These are phyloP conservation scores for Nemurella pictetii DNA, from an alignment of 2,888 invertebrate species.

Conservation along the genomic window DNA sequence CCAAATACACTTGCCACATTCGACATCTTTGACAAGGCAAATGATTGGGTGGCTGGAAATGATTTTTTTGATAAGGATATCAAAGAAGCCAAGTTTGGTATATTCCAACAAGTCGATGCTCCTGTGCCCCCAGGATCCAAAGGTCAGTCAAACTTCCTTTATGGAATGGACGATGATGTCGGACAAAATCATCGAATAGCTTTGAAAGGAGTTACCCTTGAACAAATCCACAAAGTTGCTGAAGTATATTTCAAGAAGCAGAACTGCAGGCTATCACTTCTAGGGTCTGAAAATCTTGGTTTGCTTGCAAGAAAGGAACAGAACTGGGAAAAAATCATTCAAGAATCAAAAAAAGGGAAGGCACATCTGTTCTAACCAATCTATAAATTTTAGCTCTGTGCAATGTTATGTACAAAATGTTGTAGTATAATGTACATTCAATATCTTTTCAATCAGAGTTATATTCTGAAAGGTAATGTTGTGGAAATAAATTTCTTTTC, in stretches of 20 bases:
- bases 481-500: too few relatives aligned
- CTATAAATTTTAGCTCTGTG: background rate
- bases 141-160: slow-evolving; percentile 75
- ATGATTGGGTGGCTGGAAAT: slow-evolving; percentile 69
- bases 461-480: background rate
- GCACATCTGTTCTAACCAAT: background rate
- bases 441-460: background rate
- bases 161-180: slow-evolving; percentile 77
- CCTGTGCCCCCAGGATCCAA: slow-evolving; percentile 81
- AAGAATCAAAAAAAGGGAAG: background rate
- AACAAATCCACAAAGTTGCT: slow-evolving; percentile 70
- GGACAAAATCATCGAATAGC: slow-evolving; percentile 75
- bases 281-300: slow-evolving; percentile 65
- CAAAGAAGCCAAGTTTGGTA: slow-evolving; percentile 86
- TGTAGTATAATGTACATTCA: background rate
- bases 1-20: slow-evolving; percentile 81
- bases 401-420: background rate
- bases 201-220: slow-evolving; percentile 70
- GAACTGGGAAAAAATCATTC: slow-evolving; percentile 40
- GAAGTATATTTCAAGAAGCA: slow-evolving; percentile 64
- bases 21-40: slow-evolving; percentile 75
- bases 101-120: slow-evolving; percentile 84
- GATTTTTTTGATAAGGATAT: slow-evolving; percentile 63
- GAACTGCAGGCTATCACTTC: slow-evolving; percentile 63
- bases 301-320: slow-evolving; percentile 41